Conservation (phyloP, 2,797 vertebrate genomes). For the Mormyrus hasselquistii region DNA sequence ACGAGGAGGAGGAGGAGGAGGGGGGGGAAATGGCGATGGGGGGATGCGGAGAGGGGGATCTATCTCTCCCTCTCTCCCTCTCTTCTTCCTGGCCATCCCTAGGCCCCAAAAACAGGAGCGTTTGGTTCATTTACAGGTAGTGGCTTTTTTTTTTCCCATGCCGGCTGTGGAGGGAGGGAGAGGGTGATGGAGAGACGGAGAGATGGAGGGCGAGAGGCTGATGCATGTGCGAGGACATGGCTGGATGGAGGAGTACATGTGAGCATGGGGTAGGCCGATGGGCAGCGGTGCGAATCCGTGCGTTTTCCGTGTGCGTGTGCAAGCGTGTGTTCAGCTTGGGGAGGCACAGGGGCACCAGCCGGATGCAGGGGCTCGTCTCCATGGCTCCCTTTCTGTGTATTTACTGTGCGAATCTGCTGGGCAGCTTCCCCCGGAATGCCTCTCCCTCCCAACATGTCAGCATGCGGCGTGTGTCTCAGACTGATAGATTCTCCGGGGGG, state of each 20-base stretch:
- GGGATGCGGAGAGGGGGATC: constrained; percentile 70
- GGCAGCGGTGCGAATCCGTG: constrained; percentile 6
- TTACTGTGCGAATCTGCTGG: constrained; percentile 24
- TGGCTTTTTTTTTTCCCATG: constrained; percentile 68
- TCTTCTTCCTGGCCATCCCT: constrained; percentile 91
- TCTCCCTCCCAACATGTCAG: constrained; percentile 40
- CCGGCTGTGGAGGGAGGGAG: constrained; percentile 69
- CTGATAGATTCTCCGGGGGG: neutral
- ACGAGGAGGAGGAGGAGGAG: constrained; percentile 44
- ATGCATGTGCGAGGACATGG: constrained; percentile 61
- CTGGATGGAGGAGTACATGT: constrained; percentile 34
- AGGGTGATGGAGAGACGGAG: constrained; percentile 68
- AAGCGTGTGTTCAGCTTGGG: constrained; percentile 24
- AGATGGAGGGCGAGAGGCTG: constrained; percentile 72
- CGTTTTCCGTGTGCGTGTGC: constrained; percentile 10
- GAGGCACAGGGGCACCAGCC: constrained; percentile 26
- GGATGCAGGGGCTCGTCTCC: constrained; percentile 47
- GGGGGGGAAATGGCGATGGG: constrained; percentile 67
- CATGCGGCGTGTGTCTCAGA: constrained; percentile 29
- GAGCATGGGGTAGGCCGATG: constrained; percentile 29
- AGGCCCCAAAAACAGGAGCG: constrained; percentile 87
- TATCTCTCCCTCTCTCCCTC: constrained; percentile 72
- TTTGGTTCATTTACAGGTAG: constrained; percentile 98
- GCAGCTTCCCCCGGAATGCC: constrained; percentile 28
- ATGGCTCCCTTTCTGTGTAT: constrained; percentile 38